Evolutionary conservation across 1,140 invertebrate genomes (phyloP), one percentile per base, ranked within the genome.

Genomic region (Cheumatopsyche charites): DNA sequence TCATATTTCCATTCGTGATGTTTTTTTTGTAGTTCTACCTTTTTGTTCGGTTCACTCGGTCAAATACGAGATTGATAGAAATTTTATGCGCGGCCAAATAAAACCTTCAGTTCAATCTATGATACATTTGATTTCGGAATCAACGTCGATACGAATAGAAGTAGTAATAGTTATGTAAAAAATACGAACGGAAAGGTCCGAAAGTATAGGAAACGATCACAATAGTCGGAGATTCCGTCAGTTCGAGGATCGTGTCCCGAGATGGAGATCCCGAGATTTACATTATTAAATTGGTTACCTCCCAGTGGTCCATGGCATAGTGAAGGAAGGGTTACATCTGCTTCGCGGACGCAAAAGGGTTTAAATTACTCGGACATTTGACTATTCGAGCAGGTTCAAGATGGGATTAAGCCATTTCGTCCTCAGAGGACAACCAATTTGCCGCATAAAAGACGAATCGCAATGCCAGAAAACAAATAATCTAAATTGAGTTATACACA

Each of bases 51-150:
- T 43, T 74, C 43, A 61, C 62, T 70, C 70, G 67, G 25, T 49
- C 62, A 61, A 43, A 66, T 67, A 71, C 66, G 49, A 71, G 42
- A 29, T 63, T 67, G 66, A 49, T 72, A 71, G 70, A 62, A 66
- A 75, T 75, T 75, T 75, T 72, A 72, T 70, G 67, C 43, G 19
- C 61, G 47, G 36, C 43, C 70, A 58, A 67, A 61, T 72, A 71
- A 74, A 67, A 74, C 52, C 62, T 23, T 23, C 29, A 36, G 55
- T n/a, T 29, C 6, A 74, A 15, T 68, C 71, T 74, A 21, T 26
- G 67, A 63, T 63, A 63, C 65, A 55, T 69, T 52, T 25, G 29
- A 36, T 36, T 36, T 36, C 9, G 36, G 45, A 62, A 72, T 68
- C 67, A 69, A 75, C n/a, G n/a, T n/a, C n/a, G n/a, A n/a, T n/a